Evolutionary conservation across 1,140 invertebrate genomes (phyloP).

Genomic region (Scaptomyza montana): DNA sequence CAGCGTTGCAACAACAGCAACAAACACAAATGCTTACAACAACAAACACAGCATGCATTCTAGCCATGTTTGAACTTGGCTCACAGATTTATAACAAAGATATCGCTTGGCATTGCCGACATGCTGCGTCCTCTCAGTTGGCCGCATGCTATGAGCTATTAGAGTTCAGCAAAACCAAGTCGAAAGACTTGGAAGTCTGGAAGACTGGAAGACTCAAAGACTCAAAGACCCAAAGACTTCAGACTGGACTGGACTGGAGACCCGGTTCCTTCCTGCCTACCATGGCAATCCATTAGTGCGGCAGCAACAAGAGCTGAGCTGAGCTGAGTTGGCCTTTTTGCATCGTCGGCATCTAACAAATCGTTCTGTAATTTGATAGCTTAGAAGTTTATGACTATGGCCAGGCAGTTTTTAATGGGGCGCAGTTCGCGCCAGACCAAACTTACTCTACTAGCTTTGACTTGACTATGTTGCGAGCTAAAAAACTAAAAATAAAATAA

Average conservation of each 20-base stretch:
- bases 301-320: not conserved
- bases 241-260: conserved; percentile 20
- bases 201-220: not conserved
- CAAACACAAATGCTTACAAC: conserved; percentile 38
- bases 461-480: conserved; percentile 43
- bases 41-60: conserved; percentile 76
- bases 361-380: conserved; percentile 82
- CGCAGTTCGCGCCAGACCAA: conserved; percentile 43
- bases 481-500: not conserved
- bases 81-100: conserved; percentile 82
- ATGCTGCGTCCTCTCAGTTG: conserved; percentile 56
- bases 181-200: conserved; percentile 12
- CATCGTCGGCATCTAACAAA: conserved; percentile 79
- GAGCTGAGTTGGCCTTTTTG: conserved; percentile 33
- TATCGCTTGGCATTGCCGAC: conserved; percentile 71
- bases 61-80: conserved; percentile 73
- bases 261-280: conserved; percentile 29
- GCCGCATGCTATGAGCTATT: conserved; percentile 77
- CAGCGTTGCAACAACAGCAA: conserved; percentile 28
- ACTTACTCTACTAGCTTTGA: conserved; percentile 5
- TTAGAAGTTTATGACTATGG: conserved; percentile 80
- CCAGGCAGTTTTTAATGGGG: conserved; percentile 76
- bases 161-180: conserved; percentile 73
- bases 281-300: conserved; percentile 56
- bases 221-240: not conserved